phyloP scores from a whole-genome alignment of 2,113 vertebrate species.

The Vulpes vulpes region DNA sequence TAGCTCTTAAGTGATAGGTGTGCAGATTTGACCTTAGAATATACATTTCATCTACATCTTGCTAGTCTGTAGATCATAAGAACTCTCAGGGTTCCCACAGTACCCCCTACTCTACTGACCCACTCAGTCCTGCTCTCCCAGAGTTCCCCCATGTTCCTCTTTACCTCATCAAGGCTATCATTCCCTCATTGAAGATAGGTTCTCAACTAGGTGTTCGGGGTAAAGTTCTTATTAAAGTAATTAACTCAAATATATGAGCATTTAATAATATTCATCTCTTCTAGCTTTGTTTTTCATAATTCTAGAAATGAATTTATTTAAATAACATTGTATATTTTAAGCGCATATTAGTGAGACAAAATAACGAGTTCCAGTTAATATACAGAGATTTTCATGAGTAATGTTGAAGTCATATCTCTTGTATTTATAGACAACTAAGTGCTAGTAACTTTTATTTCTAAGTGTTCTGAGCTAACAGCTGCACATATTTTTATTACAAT shows the following conservation, averaged over 20 bases:
- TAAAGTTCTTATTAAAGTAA: neutral
- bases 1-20: neutral
- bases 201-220: neutral
- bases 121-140: neutral
- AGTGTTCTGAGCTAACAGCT: constrained; percentile 62
- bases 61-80: neutral
- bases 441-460: neutral
- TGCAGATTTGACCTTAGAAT: neutral
- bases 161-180: rapidly evolving
- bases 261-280: neutral
- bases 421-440: neutral
- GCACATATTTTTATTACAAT: constrained; percentile 70
- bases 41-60: neutral
- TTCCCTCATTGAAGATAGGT: neutral
- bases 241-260: neutral
- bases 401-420: neutral
- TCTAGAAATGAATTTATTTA: neutral
- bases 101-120: rapidly evolving
- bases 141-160: rapidly evolving
- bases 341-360: neutral
- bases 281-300: neutral
- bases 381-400: neutral
- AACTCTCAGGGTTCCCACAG: neutral
- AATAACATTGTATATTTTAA: neutral
- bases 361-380: neutral